Percentiles rank a stretch among this genome's conserved stretches.
Evolutionary conservation across 2,113 vertebrate species (phyloP).

Genomic region (Tychaedon coryphoeus): DNA sequence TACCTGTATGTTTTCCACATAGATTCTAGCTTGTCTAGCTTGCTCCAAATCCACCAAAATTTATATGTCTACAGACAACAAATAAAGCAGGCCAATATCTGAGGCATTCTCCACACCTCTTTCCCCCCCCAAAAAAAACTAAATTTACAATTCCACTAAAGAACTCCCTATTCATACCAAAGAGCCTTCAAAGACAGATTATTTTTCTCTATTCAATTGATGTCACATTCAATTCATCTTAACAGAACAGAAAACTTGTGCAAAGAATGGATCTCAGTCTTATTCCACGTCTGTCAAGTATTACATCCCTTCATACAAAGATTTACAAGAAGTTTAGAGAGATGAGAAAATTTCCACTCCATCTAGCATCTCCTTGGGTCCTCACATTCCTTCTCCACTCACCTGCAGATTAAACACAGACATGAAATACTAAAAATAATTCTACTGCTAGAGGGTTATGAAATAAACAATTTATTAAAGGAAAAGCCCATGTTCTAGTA

Average conservation of each 20-base stretch:
- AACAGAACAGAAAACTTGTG: not conserved
- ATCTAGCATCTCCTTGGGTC: not conserved
- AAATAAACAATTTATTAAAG: not conserved
- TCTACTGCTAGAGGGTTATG: not conserved
- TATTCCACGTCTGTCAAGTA: not conserved
- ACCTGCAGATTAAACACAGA: not conserved
- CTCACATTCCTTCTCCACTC: not conserved
- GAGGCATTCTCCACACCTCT: not conserved
- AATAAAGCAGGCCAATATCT: not conserved
- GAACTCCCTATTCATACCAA: not conserved
- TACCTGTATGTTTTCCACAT: not conserved
- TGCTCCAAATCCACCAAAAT: not conserved
- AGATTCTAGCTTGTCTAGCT: not conserved
- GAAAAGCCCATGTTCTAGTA: not conserved
- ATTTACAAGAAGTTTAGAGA: not conserved
- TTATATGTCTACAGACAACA: not conserved
- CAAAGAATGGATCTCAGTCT: not conserved
- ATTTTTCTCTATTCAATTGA: not conserved
- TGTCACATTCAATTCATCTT: not conserved
- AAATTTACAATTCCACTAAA: not conserved
- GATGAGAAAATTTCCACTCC: not conserved
- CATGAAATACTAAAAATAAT: not conserved
- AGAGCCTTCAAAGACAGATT: not conserved
- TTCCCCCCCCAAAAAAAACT: not conserved
- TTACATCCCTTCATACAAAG: not conserved